phyloP scores from a whole-genome alignment of 2,888 invertebrate genomes.

The Antheraea yamamai region DNA sequence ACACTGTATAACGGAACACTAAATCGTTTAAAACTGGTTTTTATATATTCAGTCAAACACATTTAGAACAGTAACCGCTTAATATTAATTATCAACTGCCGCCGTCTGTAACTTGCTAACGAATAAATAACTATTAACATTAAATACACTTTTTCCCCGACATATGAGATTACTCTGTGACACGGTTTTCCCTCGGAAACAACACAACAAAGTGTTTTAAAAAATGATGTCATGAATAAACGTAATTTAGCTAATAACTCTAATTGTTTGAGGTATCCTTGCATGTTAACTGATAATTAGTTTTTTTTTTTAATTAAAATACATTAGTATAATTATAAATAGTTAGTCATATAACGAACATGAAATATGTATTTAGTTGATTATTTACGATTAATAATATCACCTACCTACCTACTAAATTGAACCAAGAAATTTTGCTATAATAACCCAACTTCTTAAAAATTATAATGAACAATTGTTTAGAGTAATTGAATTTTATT shows the following conservation, averaged over 20 bases:
- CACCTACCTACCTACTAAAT: background rate
- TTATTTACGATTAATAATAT: background rate
- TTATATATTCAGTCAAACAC: background rate
- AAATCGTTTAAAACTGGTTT: background rate
- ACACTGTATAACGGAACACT: background rate
- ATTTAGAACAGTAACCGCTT: background rate
- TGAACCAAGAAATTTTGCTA: no score
- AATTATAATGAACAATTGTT: no score
- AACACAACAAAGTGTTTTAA: background rate
- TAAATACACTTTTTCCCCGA: background rate
- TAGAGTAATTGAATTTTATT: no score
- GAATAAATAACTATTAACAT: background rate
- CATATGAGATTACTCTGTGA: background rate
- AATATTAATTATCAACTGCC: background rate
- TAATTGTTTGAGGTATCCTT: background rate
- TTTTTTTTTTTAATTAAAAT: slow-evolving; percentile 1
- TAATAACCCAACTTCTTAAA: no score
- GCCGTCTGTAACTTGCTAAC: background rate
- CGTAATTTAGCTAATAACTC: background rate
- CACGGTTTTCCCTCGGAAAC: background rate
- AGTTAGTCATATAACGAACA: background rate
- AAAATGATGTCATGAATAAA: background rate
- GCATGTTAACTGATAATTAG: background rate
- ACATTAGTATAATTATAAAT: background rate
- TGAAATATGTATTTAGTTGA: slow-evolving; percentile 1